Base-by-base conservation (phyloP, 2,888 invertebrate species). In the Orthosia incerta region DNA sequence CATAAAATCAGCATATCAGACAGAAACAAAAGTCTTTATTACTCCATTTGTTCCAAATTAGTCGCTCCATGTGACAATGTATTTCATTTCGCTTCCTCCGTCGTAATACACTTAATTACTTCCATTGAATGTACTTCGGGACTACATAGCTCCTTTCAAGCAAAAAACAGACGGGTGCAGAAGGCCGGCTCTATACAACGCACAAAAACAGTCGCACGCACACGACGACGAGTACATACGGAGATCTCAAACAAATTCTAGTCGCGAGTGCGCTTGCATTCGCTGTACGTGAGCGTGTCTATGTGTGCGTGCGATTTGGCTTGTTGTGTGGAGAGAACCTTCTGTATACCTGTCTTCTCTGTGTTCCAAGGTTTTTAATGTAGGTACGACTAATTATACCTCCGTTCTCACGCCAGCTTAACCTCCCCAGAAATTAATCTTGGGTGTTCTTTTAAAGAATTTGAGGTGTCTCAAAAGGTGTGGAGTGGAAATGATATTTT, bases 41-140 rank as follows among this genome's bases (percentile, higher is more conserved):
- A 85, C 64, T 82, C 74, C 83, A 79, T 85, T 80, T 74, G 73
- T 80, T 63, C 56, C 48, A 83, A 87, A 87, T 88, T 86, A 89
- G 88, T 80, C 83, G 68, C 83, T 89, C 72, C 82, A 81, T 66
- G 84, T 83, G 79, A 88, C 86, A 86, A 84, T 89, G 86, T 88
- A 89, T 88, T 89, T 89, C 79, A 91, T 89, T 91, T 89, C 82
- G 86, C 69, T 88, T 83, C 80, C 79, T 82, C 76, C 83, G 83
- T 87, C 86, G 86, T 89, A 87, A 89, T 89, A 87, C 88, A 85
- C 86, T 89, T 92, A 92, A 92, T 92, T 91, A 90, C 88, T 84
- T 89, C 84, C 88, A 89, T 90, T 88, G 86, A 87, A 86, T 88
- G 86, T 89, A 87, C 89, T 89, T 86, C 75, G 83, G 74, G 86